Evolutionary conservation across 1,140 invertebrate genomes (phyloP).

Genomic region (Leucophenga varia): DNA sequence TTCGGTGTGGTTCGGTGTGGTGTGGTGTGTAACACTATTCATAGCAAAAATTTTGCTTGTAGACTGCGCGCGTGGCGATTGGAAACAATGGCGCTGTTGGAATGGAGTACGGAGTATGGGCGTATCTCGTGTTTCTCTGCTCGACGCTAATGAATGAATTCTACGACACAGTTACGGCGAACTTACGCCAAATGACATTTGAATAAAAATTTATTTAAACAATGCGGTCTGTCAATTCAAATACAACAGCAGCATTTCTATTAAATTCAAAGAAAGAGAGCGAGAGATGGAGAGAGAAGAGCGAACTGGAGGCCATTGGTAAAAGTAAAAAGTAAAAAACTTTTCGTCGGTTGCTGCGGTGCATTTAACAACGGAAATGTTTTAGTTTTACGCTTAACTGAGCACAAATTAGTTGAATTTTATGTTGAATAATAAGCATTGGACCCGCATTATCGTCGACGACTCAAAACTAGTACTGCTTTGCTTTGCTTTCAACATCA

Average conservation of each 20-base stretch:
- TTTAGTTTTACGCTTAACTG: conserved; percentile 29
- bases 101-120: too few species aligned
- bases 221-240: conserved; percentile 13
- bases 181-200: too few species aligned
- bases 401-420: conserved; percentile 44
- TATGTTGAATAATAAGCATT: too few species aligned
- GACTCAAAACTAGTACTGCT: not conserved
- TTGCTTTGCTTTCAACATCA: conserved; percentile 25
- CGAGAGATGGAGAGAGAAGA: too few species aligned
- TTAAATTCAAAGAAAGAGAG: too few species aligned
- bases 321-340: conserved; percentile 6
- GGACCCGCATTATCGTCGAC: too few species aligned
- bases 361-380: conserved; percentile 35
- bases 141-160: too few species aligned
- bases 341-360: not conserved
- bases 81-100: too few species aligned
- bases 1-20: not conserved
- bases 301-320: not conserved
- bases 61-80: too few species aligned
- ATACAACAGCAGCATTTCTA: too few species aligned
- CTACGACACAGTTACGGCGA: too few species aligned
- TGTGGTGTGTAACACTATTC: conserved; percentile 11
- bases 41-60: conserved; percentile 33
- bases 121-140: too few species aligned
- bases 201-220: conserved; percentile 39